Percentiles rank a stretch among this genome's conserved stretches.
Conservation (phyloP, 2,888 invertebrate species). For the Apodemia hepburni region DNA sequence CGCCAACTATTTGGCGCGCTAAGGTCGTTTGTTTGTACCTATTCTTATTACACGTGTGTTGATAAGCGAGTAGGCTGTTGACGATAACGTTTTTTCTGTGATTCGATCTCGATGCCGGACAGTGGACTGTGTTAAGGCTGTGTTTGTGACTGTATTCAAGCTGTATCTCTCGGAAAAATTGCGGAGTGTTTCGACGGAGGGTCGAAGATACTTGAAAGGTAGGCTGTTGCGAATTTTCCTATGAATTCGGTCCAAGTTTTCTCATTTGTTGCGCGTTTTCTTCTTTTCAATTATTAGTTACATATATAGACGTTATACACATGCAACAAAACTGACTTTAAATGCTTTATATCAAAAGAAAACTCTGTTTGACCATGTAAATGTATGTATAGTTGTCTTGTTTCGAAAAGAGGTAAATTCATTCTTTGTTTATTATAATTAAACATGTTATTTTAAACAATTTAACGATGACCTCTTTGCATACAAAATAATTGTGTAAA, state of each 20-base stretch:
- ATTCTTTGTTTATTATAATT: not conserved
- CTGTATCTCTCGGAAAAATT: slow-evolving; percentile 61
- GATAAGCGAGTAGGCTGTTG: slow-evolving; percentile 64
- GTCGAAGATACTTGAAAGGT: slow-evolving; percentile 75
- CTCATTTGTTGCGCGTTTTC: slow-evolving; percentile 22
- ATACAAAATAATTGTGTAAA: slow-evolving; percentile 1
- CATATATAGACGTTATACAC: not conserved
- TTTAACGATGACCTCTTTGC: not conserved
- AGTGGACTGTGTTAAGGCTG: slow-evolving; percentile 60
- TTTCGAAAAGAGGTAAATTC: not conserved
- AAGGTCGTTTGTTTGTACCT: slow-evolving; percentile 49
- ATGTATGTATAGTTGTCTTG: not conserved
- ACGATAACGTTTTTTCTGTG: slow-evolving; percentile 48
- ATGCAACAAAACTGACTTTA: not conserved
- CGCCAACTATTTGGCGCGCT: slow-evolving; percentile 68
- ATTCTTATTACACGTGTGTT: slow-evolving; percentile 35
- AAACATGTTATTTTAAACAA: no score
- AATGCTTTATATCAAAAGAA: not conserved
- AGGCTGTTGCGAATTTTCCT: slow-evolving; percentile 38
- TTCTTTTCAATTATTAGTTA: not conserved
- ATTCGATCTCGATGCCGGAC: slow-evolving; percentile 20
- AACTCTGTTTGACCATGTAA: not conserved
- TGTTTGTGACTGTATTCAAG: slow-evolving; percentile 54
- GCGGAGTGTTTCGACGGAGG: slow-evolving; percentile 66
- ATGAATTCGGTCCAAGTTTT: slow-evolving; percentile 57